Evolutionary conservation across 2,113 vertebrate species (phyloP).

Genomic region (Dascyllus trimaculatus): DNA sequence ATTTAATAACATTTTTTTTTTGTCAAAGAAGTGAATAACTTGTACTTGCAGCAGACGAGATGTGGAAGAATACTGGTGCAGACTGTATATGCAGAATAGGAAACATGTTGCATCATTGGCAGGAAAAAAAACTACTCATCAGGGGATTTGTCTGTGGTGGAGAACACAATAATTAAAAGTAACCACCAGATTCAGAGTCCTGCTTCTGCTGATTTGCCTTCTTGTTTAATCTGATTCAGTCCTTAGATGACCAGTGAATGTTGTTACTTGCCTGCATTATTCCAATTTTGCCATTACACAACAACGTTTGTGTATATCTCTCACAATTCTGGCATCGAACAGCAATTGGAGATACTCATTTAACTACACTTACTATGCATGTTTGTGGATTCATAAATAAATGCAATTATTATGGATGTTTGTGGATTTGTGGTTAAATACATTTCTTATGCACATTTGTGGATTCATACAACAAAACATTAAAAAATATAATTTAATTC

Average conservation of each 20-base stretch:
- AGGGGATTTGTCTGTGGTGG: background rate
- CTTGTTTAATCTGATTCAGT: background rate
- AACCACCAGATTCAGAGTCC: background rate
- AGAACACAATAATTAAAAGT: conserved; percentile 7
- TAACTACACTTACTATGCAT: too few species aligned
- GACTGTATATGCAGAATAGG: background rate
- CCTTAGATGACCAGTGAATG: background rate
- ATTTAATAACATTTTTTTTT: background rate
- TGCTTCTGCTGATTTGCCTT: background rate
- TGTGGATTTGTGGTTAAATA: too few species aligned
- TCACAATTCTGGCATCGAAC: too few species aligned
- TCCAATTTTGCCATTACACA: too few species aligned
- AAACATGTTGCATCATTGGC: conserved; percentile 55
- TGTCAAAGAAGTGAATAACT: background rate
- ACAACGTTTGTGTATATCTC: too few species aligned
- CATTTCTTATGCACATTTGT: too few species aligned
- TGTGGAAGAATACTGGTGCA: background rate
- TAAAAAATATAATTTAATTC: too few species aligned
- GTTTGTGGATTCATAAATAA: too few species aligned
- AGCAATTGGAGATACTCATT: too few species aligned
- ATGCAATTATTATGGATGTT: too few species aligned
- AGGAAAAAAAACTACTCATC: background rate
- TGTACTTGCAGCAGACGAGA: background rate
- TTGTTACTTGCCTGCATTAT: background rate
- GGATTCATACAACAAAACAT: too few species aligned